Base-by-base conservation (phyloP, 2,888 invertebrate species). In the Unio delphinus region DNA sequence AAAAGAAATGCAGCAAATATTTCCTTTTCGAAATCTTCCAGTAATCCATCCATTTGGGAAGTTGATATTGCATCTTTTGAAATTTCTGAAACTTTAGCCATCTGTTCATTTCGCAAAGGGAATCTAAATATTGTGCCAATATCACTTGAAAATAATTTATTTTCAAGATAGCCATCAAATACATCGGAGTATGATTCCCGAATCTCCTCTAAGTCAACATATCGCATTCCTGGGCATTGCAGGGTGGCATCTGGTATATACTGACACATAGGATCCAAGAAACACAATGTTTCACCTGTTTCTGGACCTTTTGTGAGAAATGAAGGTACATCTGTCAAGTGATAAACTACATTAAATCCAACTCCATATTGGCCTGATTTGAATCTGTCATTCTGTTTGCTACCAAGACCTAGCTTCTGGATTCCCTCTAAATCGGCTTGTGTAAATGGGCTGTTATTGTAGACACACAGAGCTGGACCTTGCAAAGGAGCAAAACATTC, bases 181-280 rank as follows among this genome's bases (percentile, higher is more conserved):
- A 78, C 67, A 68, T 76, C 73, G 6, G 67, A 68, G 30, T 68
- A 56, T 2, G 64, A 17, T 17, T 58, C 34, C 23, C 73, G 67
- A 4, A 78, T 57, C 0, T 45, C 62, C 23, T 64, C 15, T 15
- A 75, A 23, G 56, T 83, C 69, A 20, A 70, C 58, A 60, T 63
- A 71, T 59, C 73, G 66, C 28, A 69, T 73, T 30, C 81, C 81
- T 23, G 80, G 80, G 54, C 64, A 67, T 58, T 68, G 65, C 23
- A n/a, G 56, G 1, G 61, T 67, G 20, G 76, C 73, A 1, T 75
- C 77, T 4, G 84, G 84, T 7, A 87, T 72, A 69, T 81, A 83
- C 59, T 74, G 76, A 55, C 81, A 83, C 65, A 86, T 78, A 4
- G 88, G 88, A 73, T 88, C 88, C 73, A 88, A 82, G 17, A 86